Evolutionary conservation across 35 echinoderm and acorn worm genomes (phyloP).

Genomic region (Acanthaster planci): DNA sequence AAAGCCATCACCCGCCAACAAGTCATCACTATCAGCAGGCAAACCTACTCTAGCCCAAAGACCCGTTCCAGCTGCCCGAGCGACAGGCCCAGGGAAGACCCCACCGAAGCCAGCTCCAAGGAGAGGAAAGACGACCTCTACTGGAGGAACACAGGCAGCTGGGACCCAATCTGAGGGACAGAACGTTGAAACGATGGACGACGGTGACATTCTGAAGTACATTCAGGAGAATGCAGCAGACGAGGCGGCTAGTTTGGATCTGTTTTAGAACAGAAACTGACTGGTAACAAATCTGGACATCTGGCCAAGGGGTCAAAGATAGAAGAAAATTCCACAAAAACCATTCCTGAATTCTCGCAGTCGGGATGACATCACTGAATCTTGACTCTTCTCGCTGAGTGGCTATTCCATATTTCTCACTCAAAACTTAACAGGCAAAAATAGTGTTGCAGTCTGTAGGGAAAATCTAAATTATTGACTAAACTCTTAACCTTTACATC

Average conservation of each 20-base stretch:
- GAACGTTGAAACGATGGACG: slow-evolving; percentile 4
- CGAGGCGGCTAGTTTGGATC: slow-evolving; percentile 48
- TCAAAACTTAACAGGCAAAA: too few species aligned
- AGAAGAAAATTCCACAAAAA: too few species aligned
- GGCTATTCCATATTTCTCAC: too few species aligned
- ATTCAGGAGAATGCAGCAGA: slow-evolving; percentile 44
- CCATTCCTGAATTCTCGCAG: too few species aligned
- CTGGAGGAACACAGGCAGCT: neutral
- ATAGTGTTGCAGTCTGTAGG: too few species aligned
- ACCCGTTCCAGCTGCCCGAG: neutral
- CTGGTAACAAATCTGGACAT: neutral
- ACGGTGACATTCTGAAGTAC: slow-evolving; percentile 64
- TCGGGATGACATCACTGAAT: too few species aligned
- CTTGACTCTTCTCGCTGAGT: too few species aligned
- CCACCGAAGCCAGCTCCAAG: slow-evolving; percentile 25
- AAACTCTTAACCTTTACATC: too few species aligned
- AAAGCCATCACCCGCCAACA: neutral
- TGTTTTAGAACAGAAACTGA: slow-evolving; percentile 18
- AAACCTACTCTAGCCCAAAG: slow-evolving; percentile 21
- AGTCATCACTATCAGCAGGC: neutral
- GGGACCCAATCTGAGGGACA: neutral
- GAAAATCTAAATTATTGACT: too few species aligned
- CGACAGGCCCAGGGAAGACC: slow-evolving; percentile 8
- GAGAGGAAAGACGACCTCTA: neutral
- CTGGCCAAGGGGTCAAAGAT: too few species aligned